A percentile compares a stretch with the other conserved stretches of the same genome.
These are phyloP conservation scores for Amiota mariae DNA, from an alignment of 2,888 invertebrate genomes.

Conservation along the genomic window DNA sequence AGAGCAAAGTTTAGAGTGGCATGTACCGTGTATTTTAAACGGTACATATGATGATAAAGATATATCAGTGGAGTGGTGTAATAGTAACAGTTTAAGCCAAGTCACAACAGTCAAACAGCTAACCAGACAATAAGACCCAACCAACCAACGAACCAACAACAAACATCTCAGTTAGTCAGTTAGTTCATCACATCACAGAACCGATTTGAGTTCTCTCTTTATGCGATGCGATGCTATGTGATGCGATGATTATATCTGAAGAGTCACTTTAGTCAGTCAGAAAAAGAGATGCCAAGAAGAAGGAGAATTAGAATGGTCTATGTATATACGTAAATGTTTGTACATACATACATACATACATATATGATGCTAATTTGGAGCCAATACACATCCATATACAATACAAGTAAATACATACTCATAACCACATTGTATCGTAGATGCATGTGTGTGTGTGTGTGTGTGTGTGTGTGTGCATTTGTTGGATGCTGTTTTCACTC, in stretches of 20 bases:
- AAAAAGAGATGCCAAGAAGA: constrained; percentile 1
- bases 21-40: neutral
- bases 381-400: no score
- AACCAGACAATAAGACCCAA: neutral
- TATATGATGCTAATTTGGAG: constrained; percentile 15
- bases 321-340: constrained; percentile 7
- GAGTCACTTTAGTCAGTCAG: neutral
- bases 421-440: no score
- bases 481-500: no score
- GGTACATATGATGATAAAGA: neutral
- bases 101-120: neutral
- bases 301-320: neutral
- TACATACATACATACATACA: no score
- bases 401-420: no score
- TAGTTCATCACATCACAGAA: neutral
- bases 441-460: neutral
- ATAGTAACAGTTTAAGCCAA: neutral
- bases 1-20: no score
- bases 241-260: constrained; percentile 1
- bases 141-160: neutral
- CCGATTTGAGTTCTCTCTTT: neutral
- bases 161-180: neutral
- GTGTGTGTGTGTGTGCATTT: neutral
- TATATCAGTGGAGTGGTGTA: neutral
- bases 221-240: neutral